These are phyloP conservation scores for Drosophila nigricruria DNA, from an alignment of 2,888 invertebrate species.

Conservation along the genomic window DNA sequence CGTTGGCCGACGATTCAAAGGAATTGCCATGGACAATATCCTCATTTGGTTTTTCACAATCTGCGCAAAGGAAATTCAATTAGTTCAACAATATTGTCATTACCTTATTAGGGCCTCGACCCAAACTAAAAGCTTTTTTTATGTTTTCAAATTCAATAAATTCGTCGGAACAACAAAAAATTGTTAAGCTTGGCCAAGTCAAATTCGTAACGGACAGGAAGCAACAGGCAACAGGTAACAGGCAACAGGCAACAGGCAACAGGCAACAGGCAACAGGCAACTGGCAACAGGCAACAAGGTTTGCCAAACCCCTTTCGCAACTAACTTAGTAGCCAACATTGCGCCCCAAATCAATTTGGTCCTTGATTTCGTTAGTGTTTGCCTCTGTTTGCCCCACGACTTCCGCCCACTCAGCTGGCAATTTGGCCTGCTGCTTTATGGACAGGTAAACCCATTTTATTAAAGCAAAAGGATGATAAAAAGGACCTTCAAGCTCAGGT, in stretches of 20 bases:
- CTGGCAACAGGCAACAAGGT: background rate
- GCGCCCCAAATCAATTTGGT: constrained; percentile 13
- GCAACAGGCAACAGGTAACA: constrained; percentile 23
- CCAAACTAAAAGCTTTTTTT: constrained; percentile 64
- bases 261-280: constrained; percentile 3
- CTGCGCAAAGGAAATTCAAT: constrained; percentile 57
- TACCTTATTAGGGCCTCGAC: constrained; percentile 39
- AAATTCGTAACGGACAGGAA: constrained; percentile 61
- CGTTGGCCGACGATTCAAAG: constrained; percentile 77
- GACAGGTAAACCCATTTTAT: constrained; percentile 50
- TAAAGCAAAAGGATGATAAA: constrained; percentile 12
- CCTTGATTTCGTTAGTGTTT: constrained; percentile 73
- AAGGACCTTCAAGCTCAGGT: background rate
- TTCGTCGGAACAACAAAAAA: constrained; percentile 35
- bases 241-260: constrained; percentile 14
- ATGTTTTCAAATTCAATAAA: constrained; percentile 62
- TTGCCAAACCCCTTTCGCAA: constrained; percentile 46
- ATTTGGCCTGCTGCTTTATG: constrained; percentile 51
- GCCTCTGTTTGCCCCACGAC: constrained; percentile 44
- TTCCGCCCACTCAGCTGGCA: constrained; percentile 66
- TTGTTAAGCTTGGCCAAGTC: constrained; percentile 40
- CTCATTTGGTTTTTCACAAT: constrained; percentile 83
- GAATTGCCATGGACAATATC: constrained; percentile 78
- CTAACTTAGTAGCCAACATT: constrained; percentile 15
- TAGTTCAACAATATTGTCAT: constrained; percentile 39